Conservation (phyloP, 1,140 invertebrate species). For the Neodiprion fabricii region DNA sequence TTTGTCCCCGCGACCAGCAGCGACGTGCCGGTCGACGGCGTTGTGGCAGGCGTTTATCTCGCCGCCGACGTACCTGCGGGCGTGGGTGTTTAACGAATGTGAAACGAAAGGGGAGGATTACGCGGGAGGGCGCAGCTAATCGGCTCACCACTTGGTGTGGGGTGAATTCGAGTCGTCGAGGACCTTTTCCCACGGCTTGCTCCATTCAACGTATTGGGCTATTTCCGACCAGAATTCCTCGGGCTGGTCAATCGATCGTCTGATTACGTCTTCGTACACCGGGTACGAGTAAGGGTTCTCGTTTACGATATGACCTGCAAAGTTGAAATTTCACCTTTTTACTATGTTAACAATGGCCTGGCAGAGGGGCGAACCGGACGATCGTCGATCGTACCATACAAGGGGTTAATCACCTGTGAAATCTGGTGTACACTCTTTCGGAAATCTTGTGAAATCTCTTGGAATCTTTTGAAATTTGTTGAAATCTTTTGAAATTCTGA, state of each 20-base stretch:
- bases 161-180: slow-evolving; percentile 83
- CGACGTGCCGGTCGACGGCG: slow-evolving; percentile 88
- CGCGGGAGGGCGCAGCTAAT: not conserved
- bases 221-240: slow-evolving; percentile 88
- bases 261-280: slow-evolving; percentile 72
- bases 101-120: not conserved
- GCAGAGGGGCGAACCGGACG: too few relatives aligned
- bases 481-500: too few relatives aligned
- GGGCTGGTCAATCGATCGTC: slow-evolving; percentile 75
- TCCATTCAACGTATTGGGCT: slow-evolving; percentile 78
- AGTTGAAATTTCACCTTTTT: not conserved
- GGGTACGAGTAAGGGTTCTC: slow-evolving; percentile 45
- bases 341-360: not conserved
- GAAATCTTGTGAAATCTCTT: too few relatives aligned
- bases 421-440: too few relatives aligned
- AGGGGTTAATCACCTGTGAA: not conserved
- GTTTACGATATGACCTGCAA: slow-evolving; percentile 23
- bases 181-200: slow-evolving; percentile 82
- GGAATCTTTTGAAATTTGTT: too few relatives aligned
- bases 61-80: slow-evolving; percentile 81
- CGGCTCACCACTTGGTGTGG: slow-evolving; percentile 86
- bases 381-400: not conserved
- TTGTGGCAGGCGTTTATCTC: slow-evolving; percentile 94
- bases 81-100: not conserved
- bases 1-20: slow-evolving; percentile 77